Evolutionary conservation across 2,797 vertebrate species (phyloP), one percentile per base, ranked within the genome.

Genomic region (Lepus oiostolus): DNA sequence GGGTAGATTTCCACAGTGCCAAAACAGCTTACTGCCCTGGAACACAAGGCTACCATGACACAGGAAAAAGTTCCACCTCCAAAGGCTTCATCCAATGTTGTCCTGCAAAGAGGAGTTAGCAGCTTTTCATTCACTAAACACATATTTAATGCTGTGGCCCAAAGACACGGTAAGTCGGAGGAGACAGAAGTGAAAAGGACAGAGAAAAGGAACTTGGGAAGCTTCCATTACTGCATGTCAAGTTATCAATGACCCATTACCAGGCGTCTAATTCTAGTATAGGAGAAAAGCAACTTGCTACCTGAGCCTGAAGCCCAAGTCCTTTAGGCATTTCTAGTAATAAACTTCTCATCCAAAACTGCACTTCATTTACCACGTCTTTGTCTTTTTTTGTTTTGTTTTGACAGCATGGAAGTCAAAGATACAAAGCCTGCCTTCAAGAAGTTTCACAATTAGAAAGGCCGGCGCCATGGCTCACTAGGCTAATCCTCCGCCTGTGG

Each of bases 381-480:
- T 88, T 90, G 6, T 16, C 11, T 7, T 11, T 26, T 24, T 54
- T 0, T 54, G 26, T 75, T 35, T n/a, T 16, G 47, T 28, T 85
- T 60, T 52, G 19, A 89, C 30, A 14, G 21, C 62, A 83, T 89
- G 13, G 47, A 82, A 74, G 28, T 52, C 58, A 82, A 68, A 93
- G 32, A 84, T 22, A 81, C 12, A 60, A 26, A 19, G 7, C 16
- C 68, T 90, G 4, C 3, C 74, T 89, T 87, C 58, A 68, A 32
- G 12, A 71, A 47, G 70, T 62, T 91, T 94, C 65, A 83, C 52
- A 92, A n/a, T 1, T 93, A 30, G 72, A 85, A 88, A 63, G 42
- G 42, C 9, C 1, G 8, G 42, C 0, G 42, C 42, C 42, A 8
- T 8, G 9, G 42, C 1, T 47, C 42, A 47, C 8, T 9, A 47